Evolutionary conservation across 2,113 vertebrate species (phyloP).

Genomic region (Sylvilagus bachmani): DNA sequence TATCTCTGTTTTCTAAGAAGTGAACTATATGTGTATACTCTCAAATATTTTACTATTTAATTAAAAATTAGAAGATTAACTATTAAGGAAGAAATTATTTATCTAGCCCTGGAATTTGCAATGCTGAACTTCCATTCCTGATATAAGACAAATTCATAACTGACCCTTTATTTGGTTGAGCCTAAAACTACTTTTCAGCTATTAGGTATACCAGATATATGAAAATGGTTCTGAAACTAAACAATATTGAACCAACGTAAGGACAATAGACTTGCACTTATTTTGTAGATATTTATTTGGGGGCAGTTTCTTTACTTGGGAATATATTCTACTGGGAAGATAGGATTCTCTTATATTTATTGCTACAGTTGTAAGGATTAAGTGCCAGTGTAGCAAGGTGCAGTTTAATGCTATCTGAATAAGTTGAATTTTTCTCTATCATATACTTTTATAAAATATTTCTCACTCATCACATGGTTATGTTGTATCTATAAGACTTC

Average conservation of each 20-base stretch:
- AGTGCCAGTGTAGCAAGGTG: neutral
- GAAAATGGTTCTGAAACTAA: constrained; percentile 7
- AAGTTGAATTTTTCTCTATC: neutral
- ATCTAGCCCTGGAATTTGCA: neutral
- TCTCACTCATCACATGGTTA: neutral
- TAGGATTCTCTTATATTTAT: neutral
- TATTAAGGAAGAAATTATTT: neutral
- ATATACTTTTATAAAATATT: constrained; percentile 40
- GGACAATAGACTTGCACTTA: accelerated
- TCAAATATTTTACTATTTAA: neutral
- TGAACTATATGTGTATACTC: neutral
- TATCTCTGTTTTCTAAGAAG: neutral
- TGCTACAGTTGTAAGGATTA: neutral
- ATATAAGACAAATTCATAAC: neutral
- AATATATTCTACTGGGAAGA: neutral
- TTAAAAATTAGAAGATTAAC: neutral
- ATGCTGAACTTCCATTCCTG: neutral
- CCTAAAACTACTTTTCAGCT: neutral
- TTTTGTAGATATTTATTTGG: neutral
- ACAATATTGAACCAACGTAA: neutral
- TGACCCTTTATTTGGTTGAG: neutral
- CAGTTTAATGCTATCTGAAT: neutral
- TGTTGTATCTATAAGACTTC: neutral
- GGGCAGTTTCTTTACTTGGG: neutral
- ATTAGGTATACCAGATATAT: neutral